Base-by-base conservation (phyloP, 1,140 invertebrate genomes). In the Agrypnia vestita region DNA sequence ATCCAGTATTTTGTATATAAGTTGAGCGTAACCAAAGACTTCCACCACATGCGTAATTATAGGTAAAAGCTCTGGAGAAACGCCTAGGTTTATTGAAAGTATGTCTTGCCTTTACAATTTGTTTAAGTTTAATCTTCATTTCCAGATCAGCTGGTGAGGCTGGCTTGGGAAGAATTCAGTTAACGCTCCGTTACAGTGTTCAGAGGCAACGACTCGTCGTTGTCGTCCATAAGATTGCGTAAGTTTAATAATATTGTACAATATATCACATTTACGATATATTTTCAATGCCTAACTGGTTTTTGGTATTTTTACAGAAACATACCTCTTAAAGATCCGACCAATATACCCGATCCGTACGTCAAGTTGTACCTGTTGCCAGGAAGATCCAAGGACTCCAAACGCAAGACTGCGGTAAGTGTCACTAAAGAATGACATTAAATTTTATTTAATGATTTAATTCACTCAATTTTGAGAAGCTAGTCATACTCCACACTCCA, bases 301-400 rank as follows among this genome's bases (percentile, higher is more conserved):
- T 84, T 73, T 73, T 4, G 7, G 19, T 67, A 49, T 59, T 21
- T 61, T 89, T 90, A 13, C 86, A 95, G 94, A 79, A 95, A 97
- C 88, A 91, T 98, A 77, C 95, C 96, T 7, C 86, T 96, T 19
- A 96, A 96, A 83, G 97, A 97, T 88, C 94, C 94, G 15, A 92
- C 92, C 71, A 96, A 96, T 86, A 94, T 98, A 83, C 97, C 97
- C 0, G 97, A 99, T 90, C 97, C 97, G 0, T 98, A 98, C 86
- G 96, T 98, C 0, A 97, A 98, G 85, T 87, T 98, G 17, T 98
- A 98, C 86, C 90, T 99, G 47, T 88, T 98, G 49, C 97, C 97
- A 0, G 97, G 97, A 81, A 91, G 94, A 44, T 92, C 94, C 25
- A 96, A 96, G 87, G 95, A 97, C 84, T 94, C 94, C 0, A 98